Evolutionary conservation across 2,113 vertebrate species (phyloP).

Genomic region (Megalops atlanticus): DNA sequence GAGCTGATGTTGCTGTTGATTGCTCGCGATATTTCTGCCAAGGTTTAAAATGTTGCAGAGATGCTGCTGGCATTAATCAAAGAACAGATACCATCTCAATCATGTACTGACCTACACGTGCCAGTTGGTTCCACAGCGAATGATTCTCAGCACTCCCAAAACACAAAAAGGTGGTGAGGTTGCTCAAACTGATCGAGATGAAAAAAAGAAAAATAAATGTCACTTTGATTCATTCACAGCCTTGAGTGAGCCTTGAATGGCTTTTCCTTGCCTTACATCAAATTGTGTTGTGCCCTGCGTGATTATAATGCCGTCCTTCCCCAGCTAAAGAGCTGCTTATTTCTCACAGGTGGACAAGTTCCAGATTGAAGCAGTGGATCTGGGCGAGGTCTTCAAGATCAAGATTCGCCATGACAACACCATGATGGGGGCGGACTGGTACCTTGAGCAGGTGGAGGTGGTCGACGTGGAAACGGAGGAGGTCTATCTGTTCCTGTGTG

Average conservation of each 20-base stretch:
- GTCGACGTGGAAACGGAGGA: conserved; percentile 85
- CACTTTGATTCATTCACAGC: too few species aligned
- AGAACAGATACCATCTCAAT: background rate
- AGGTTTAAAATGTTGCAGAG: too few species aligned
- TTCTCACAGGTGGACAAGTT: conserved; percentile 86
- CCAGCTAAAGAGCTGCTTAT: conserved; percentile 12
- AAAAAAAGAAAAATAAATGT: too few species aligned
- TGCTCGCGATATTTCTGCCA: too few species aligned
- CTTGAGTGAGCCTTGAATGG: too few species aligned
- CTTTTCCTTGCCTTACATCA: background rate
- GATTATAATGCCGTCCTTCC: background rate
- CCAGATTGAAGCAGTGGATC: conserved; percentile 85
- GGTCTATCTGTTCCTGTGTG: conserved; percentile 85
- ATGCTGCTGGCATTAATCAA: too few species aligned
- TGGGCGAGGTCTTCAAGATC: conserved; percentile 89
- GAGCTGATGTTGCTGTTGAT: too few species aligned
- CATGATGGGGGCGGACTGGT: conserved; percentile 88
- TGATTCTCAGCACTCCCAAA: background rate
- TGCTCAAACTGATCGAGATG: background rate
- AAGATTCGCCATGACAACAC: conserved; percentile 92
- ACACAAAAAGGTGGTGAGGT: background rate
- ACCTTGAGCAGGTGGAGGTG: conserved; percentile 93
- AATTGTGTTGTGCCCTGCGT: background rate
- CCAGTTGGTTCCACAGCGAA: background rate
- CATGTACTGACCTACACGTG: background rate